Evolutionary conservation across 2,888 invertebrate genomes (phyloP).

Genomic region (Drosophila imparisetae): DNA sequence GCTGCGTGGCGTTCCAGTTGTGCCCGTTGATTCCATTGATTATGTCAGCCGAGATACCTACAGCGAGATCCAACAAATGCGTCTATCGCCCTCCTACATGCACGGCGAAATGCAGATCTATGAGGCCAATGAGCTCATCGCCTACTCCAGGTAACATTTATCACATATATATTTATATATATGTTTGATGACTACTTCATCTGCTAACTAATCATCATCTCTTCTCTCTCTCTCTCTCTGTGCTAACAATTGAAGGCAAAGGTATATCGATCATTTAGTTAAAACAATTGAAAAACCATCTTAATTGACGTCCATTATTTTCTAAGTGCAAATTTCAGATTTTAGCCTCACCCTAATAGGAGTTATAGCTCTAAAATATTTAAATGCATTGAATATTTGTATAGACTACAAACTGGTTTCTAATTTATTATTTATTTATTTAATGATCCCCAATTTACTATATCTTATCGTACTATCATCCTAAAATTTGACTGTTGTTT

Average conservation of each 20-base stretch:
- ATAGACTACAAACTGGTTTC: too few species aligned
- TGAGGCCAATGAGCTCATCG: slow-evolving; percentile 86
- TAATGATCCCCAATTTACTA: too few species aligned
- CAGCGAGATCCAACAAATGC: slow-evolving; percentile 83
- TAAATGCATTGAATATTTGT: too few species aligned
- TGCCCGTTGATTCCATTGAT: slow-evolving; percentile 81
- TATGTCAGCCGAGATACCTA: slow-evolving; percentile 63
- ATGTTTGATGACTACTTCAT: background rate
- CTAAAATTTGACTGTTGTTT: too few species aligned
- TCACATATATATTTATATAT: too few species aligned
- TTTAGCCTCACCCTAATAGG: too few species aligned
- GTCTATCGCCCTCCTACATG: slow-evolving; percentile 87
- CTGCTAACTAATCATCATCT: slow-evolving; percentile 20
- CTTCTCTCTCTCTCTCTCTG: slow-evolving; percentile 6
- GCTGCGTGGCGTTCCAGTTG: slow-evolving; percentile 91
- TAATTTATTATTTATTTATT: too few species aligned
- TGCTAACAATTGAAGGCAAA: slow-evolving; percentile 52
- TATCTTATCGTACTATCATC: too few species aligned
- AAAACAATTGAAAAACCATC: background rate
- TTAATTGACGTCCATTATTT: background rate
- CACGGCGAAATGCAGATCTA: slow-evolving; percentile 86
- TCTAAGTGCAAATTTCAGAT: too few species aligned
- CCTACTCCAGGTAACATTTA: slow-evolving; percentile 88
- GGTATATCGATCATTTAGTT: slow-evolving; percentile 26
- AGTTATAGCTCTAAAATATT: background rate